These are phyloP conservation scores for Ctena decussata DNA, from an alignment of 2,888 invertebrate species.

Conservation along the genomic window DNA sequence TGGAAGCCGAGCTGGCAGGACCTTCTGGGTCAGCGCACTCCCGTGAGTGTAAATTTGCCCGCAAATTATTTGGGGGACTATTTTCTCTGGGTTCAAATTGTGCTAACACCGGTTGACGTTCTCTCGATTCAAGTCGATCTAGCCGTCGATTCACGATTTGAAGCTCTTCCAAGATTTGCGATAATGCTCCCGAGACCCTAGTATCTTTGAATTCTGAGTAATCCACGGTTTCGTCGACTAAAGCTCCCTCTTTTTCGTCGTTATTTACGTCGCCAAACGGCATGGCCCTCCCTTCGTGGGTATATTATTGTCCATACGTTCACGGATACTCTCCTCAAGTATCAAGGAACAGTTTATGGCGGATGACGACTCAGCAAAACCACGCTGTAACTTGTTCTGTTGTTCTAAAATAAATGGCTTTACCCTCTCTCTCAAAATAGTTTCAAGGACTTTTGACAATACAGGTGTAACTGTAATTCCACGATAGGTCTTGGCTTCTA, in stretches of 20 bases:
- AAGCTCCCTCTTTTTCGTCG: background rate
- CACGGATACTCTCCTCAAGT: no score
- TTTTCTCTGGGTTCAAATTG: background rate
- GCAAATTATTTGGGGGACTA: background rate
- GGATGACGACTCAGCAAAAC: no score
- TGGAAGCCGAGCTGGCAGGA: background rate
- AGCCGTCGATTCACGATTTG: background rate
- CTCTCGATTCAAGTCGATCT: background rate
- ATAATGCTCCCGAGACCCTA: background rate
- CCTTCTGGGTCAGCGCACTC: background rate
- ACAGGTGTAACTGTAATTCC: no score
- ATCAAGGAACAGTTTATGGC: no score
- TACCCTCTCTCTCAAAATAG: no score
- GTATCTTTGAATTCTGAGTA: background rate
- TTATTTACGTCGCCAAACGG: background rate
- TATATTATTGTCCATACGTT: no score
- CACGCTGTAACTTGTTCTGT: no score
- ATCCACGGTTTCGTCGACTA: background rate
- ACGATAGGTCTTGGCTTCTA: no score
- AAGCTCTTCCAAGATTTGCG: background rate
- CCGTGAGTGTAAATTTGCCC: background rate
- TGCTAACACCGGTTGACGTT: background rate
- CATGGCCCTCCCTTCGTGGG: background rate
- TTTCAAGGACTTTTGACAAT: no score
- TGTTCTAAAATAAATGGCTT: no score